Conservation (phyloP, 2,797 vertebrate species). For the Aldrovandia affinis region DNA sequence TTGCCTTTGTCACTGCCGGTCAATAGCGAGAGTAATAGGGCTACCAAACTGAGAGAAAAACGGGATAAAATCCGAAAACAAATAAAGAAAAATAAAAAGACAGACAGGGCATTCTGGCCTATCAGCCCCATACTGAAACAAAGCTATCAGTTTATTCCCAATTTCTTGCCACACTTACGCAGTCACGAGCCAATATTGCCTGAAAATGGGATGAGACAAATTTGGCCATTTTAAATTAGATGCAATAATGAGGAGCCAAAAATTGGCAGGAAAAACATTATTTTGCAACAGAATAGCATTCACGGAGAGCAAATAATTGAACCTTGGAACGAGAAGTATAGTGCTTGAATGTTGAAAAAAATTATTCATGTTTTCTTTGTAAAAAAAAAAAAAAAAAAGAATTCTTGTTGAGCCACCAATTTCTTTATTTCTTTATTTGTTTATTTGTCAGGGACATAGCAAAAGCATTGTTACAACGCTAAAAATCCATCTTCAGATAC, state of each 20-base stretch:
- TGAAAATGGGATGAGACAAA: background rate
- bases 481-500: too few species aligned
- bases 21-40: too few species aligned
- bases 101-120: background rate
- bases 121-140: background rate
- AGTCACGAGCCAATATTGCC: conserved; percentile 30
- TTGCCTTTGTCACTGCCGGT: too few species aligned
- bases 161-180: background rate
- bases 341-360: conserved; percentile 24
- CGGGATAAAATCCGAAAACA: too few species aligned
- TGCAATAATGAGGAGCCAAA: conserved; percentile 30
- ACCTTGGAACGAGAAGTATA: background rate
- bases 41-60: too few species aligned
- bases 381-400: too few species aligned
- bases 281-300: conserved; percentile 10
- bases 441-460: too few species aligned
- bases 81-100: too few species aligned
- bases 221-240: conserved; percentile 28
- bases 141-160: background rate
- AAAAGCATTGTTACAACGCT: too few species aligned
- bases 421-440: too few species aligned
- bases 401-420: background rate
- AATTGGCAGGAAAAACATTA: conserved; percentile 36
- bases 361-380: background rate
- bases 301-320: conserved; percentile 20